A percentile compares a stretch with the other conserved stretches of the same genome.
Conservation (phyloP, 2,888 invertebrate species). For the Enchytraeus crypticus region DNA sequence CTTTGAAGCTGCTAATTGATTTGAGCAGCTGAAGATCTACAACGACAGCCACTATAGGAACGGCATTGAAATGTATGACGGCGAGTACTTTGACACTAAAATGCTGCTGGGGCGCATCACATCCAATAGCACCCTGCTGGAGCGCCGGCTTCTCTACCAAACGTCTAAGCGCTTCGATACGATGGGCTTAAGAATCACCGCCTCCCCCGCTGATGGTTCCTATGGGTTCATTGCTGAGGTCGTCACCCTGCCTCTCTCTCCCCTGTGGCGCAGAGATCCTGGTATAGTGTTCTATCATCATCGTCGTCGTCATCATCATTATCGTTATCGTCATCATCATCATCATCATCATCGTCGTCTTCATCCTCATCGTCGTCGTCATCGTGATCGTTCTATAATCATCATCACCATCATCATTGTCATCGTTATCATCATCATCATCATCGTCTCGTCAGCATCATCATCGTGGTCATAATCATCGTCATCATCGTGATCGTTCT, state of each 20-base stretch:
- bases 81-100: constrained; percentile 71
- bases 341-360: too few relatives aligned
- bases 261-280: constrained; percentile 5
- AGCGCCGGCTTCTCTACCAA: constrained; percentile 19
- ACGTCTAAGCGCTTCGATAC: constrained; percentile 22
- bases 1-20: too few relatives aligned
- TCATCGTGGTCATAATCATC: too few relatives aligned
- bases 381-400: too few relatives aligned
- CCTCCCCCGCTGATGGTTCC: constrained; percentile 79
- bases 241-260: constrained; percentile 68
- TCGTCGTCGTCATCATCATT: neutral
- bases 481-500: too few relatives aligned
- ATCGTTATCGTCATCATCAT: neutral
- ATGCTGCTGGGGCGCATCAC: constrained; percentile 28
- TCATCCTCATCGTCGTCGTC: too few relatives aligned
- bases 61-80: constrained; percentile 79
- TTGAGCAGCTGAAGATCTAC: constrained; percentile 39
- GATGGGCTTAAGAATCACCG: constrained; percentile 79
- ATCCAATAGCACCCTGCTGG: constrained; percentile 31
- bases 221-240: constrained; percentile 97
- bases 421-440: neutral
- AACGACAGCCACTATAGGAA: constrained; percentile 56
- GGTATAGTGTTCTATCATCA: too few relatives aligned
- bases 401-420: too few relatives aligned
- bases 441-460: too few relatives aligned